Evolutionary conservation across 2,888 invertebrate species (phyloP), one percentile per base, ranked within the genome.

Genomic region (Pachycephus smyrnensis): DNA sequence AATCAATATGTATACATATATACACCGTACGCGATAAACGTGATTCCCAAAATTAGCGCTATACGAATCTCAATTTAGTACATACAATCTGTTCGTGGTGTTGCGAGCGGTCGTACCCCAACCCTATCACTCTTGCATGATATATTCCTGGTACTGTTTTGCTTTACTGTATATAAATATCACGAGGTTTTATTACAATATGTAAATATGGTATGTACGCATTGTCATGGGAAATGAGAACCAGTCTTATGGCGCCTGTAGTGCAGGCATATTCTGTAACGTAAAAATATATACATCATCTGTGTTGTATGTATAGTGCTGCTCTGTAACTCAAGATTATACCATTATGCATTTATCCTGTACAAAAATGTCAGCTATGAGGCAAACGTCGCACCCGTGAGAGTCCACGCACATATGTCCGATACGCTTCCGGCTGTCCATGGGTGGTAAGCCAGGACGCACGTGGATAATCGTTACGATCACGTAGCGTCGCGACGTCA

Each of bases 241-340:
- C 91, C 91, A 91, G 91, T 91, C 91, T 91, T 91, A 91, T 91
- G 88, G 89, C 88, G 88, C 91, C 89, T 86, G 88, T 84, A 80
- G 82, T 87, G 86, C 89, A 88, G 90, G 90, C 90, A 91, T 91
- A 90, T 90, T 91, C 91, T 91, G 91, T 91, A 91, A 91, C 91
- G 91, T 91, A 91, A 91, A 91, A 91, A 91, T 91, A 91, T 91
- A 91, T 91, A 91, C 91, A 91, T 90, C 89, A 88, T 91, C 91
- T 91, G 91, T 91, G 91, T 90, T 88, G 89, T 91, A 91, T 92
- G 90, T 91, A 91, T 91, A 90, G 90, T 90, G 91, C 90, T 92
- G 90, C 91, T 90, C 92, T 92, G 92, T 92, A 92, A 92, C 91
- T 91, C 88, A 92, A 92, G 88, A 91, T 90, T 90, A 91, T 89